These are phyloP conservation scores for Danaus plexippus DNA, from an alignment of 1,140 invertebrate genomes.

Conservation along the genomic window DNA sequence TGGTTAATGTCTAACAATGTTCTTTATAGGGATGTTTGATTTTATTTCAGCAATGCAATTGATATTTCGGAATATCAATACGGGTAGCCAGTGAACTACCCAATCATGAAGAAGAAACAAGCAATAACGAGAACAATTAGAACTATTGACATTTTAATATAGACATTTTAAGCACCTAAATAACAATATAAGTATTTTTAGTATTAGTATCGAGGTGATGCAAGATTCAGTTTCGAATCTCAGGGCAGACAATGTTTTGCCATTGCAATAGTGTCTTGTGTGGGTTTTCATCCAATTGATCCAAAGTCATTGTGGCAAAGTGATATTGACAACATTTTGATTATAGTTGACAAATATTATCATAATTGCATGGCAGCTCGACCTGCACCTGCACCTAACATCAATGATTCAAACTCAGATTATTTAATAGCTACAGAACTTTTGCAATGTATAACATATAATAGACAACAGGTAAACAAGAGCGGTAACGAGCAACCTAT, in stretches of 20 bases:
- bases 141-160: too few relatives aligned
- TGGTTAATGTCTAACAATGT: slow-evolving; percentile 14
- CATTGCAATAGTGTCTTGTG: slow-evolving; percentile 20
- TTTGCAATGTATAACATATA: slow-evolving; percentile 7
- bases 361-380: slow-evolving; percentile 18
- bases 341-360: slow-evolving; percentile 22
- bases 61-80: too few relatives aligned
- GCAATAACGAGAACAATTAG: too few relatives aligned
- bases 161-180: too few relatives aligned
- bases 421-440: slow-evolving; percentile 20
- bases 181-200: slow-evolving; percentile 6
- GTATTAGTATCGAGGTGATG: slow-evolving; percentile 15
- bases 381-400: slow-evolving; percentile 9
- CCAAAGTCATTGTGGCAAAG: slow-evolving; percentile 14
- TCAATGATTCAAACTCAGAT: slow-evolving; percentile 15
- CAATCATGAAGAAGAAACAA: too few relatives aligned
- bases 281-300: slow-evolving; percentile 12
- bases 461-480: too few relatives aligned
- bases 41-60: slow-evolving; percentile 1
- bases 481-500: slow-evolving; percentile 11
- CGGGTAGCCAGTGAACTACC: too few relatives aligned
- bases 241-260: slow-evolving; percentile 19
- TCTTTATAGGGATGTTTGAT: slow-evolving; percentile 13
- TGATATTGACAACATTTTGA: slow-evolving; percentile 19
- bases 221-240: slow-evolving; percentile 18